phyloP scores from a whole-genome alignment of 1,140 invertebrate genomes.

The Apolygus lucorum region DNA sequence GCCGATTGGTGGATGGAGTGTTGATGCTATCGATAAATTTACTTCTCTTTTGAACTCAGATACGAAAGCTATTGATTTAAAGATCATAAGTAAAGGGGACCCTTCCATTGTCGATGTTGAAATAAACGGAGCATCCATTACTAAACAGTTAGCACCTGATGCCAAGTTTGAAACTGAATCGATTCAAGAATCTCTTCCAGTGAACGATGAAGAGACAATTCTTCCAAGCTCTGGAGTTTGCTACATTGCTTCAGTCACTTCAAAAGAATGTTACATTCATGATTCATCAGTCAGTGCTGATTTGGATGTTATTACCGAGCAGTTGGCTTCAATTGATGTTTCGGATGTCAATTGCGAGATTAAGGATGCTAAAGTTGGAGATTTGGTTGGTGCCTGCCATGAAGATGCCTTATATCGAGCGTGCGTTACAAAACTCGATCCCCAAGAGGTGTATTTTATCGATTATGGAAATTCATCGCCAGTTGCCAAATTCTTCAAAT shows the following conservation, averaged over 20 bases:
- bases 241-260: background rate
- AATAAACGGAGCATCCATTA: constrained; percentile 4
- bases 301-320: background rate
- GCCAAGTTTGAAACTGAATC: background rate
- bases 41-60: constrained; percentile 6
- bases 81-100: constrained; percentile 16
- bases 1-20: constrained; percentile 13
- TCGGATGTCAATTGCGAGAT: background rate
- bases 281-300: background rate
- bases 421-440: background rate
- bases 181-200: background rate
- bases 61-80: constrained; percentile 16
- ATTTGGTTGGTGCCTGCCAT: background rate
- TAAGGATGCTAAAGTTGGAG: background rate
- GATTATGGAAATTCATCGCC: background rate
- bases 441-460: constrained; percentile 1
- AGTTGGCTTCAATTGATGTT: background rate
- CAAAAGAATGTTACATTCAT: background rate
- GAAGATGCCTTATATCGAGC: background rate
- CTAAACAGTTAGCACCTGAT: background rate
- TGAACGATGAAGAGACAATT: background rate
- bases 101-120: constrained; percentile 22
- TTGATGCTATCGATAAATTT: constrained; percentile 19
- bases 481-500: background rate
- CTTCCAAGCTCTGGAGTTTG: background rate